Evolutionary conservation across 2,888 invertebrate genomes (phyloP), one percentile per base, ranked within the genome.

Genomic region (Mechanitis mazaeus): DNA sequence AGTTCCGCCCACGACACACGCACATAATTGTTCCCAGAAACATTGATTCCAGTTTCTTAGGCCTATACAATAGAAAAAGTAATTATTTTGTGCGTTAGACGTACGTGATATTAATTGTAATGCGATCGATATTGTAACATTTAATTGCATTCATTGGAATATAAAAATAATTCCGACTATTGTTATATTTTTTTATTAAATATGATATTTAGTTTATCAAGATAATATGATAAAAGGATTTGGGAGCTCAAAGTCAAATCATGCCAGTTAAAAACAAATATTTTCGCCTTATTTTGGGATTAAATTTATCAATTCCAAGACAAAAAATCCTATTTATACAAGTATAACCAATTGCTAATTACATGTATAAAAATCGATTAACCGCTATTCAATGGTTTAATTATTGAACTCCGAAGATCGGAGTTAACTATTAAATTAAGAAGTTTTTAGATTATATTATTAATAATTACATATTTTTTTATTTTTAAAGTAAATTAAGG

Each of bases 1-100:
- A 65, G 72, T 71, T 71, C 71, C 81, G 76, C 84, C 84, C 80
- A 86, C 85, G 76, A 79, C 74, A 78, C 73, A 74, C 75, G 75
- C 71, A 73, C 73, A 80, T 82, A 81, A 86, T 85, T 79, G 81
- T 86, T 86, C 82, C 78, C 81, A 85, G 85, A 87, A 87, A 80
- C 78, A 79, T 77, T 69, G 74, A 77, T 76, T 77, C 74, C 70
- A 76, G 75, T 77, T 83, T 84, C 84, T 81, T 78, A 80, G 80
- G 75, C 76, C 72, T 67, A 70, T 73, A 71, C 72, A 71, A 74
- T 78, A 76, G 81, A 81, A 78, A 78, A 75, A 72, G 71, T 83
- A 80, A 85, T 83, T 78, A 79, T 77, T 75, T 76, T 75, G 74
- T 76, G 77, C 74, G 77, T 77, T 77, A 72, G 65, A 72, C 73